phyloP scores from a whole-genome alignment of 2,797 vertebrate genomes.

The Pseudopleuronectes americanus region DNA sequence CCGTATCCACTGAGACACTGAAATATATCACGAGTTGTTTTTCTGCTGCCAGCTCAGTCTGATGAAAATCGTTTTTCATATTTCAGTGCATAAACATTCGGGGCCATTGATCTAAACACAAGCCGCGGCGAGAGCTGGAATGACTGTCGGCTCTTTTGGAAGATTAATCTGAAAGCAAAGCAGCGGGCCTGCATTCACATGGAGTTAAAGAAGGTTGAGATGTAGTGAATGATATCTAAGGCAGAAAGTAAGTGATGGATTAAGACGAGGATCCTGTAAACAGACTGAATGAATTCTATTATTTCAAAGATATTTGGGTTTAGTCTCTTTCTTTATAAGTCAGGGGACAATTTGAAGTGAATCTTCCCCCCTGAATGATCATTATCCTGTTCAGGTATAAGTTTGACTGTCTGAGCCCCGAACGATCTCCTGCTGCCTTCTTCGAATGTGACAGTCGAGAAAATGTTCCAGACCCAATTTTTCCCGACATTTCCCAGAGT shows the following conservation, averaged over 20 bases:
- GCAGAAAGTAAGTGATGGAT: neutral
- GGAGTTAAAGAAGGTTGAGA: neutral
- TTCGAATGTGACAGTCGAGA: too few relatives aligned
- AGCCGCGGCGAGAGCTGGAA: slow-evolving; percentile 1
- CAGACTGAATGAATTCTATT: neutral
- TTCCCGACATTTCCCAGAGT: too few relatives aligned
- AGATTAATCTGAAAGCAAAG: neutral
- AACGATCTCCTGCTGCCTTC: too few relatives aligned
- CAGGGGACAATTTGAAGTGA: neutral
- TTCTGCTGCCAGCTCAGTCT: slow-evolving; percentile 10
- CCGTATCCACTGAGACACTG: slow-evolving; percentile 1
- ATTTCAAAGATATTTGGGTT: too few relatives aligned
- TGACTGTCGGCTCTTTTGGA: neutral
- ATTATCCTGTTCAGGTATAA: neutral
- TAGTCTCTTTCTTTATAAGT: too few relatives aligned
- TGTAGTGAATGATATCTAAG: neutral
- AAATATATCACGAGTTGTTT: slow-evolving; percentile 10
- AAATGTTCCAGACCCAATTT: too few relatives aligned
- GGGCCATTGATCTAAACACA: slow-evolving; percentile 11
- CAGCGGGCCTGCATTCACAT: neutral
- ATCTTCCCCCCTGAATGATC: neutral
- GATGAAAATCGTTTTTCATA: neutral
- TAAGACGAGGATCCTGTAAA: neutral
- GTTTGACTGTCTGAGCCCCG: neutral
- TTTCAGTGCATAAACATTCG: slow-evolving; percentile 8